phyloP scores from a whole-genome alignment of 1,140 invertebrate genomes.

The Lasioglossum albipes region DNA sequence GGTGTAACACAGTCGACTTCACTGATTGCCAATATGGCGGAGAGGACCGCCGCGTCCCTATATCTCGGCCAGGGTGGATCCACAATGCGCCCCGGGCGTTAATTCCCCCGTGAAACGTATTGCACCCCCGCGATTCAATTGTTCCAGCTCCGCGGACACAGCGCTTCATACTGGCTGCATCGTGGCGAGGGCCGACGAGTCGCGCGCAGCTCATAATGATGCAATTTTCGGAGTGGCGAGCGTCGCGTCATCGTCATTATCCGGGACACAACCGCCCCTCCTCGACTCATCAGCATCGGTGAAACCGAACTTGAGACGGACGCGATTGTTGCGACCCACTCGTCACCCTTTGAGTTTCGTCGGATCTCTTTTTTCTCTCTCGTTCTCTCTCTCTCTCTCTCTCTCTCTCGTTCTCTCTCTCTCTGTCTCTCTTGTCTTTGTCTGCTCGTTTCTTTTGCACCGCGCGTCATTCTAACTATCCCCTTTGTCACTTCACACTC shows the following conservation, averaged over 20 bases:
- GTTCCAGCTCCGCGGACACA: conserved; percentile 66
- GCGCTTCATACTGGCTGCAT: conserved; percentile 48
- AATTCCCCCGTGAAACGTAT: conserved; percentile 78
- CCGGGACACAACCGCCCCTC: neutral
- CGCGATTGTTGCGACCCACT: neutral
- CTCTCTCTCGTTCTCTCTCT: too few relatives aligned
- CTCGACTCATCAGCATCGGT: neutral
- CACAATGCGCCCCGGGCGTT: conserved; percentile 76
- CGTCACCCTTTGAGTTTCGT: neutral
- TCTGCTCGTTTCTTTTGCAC: too few relatives aligned
- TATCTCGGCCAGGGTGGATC: conserved; percentile 59
- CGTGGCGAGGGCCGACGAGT: conserved; percentile 35
- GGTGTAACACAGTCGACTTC: conserved; percentile 72
- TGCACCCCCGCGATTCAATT: conserved; percentile 76
- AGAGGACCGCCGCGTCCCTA: conserved; percentile 43
- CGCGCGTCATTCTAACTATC: too few relatives aligned
- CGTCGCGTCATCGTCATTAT: conserved; percentile 13
- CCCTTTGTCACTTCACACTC: too few relatives aligned
- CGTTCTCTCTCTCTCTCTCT: too few relatives aligned
- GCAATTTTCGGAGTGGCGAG: conserved; percentile 35
- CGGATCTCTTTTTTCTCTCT: too few relatives aligned
- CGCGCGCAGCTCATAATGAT: conserved; percentile 53
- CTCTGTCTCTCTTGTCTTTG: too few relatives aligned
- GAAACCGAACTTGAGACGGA: neutral
- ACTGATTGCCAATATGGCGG: conserved; percentile 76